Percentiles rank a stretch among this genome's conserved stretches.
phyloP scores from a whole-genome alignment of 1,140 invertebrate genomes.

The Drosophila triauraria region DNA sequence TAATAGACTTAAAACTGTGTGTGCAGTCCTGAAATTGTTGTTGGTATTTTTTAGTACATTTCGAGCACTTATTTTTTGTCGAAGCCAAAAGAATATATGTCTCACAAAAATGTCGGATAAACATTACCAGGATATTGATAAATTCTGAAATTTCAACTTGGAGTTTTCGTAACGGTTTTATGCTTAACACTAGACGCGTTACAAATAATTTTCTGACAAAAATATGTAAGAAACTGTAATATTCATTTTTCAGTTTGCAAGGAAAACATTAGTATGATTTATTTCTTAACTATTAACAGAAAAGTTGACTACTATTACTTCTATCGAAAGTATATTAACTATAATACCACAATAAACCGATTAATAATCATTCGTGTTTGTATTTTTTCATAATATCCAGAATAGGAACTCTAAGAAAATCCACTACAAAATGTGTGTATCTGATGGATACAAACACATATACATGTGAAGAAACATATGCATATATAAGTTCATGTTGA shows the following conservation, averaged over 20 bases:
- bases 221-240: conserved; percentile 20
- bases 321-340: neutral
- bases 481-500: neutral
- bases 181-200: neutral
- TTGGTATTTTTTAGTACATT: conserved; percentile 23
- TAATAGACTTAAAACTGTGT: neutral
- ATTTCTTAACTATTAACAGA: neutral
- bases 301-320: neutral
- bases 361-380: neutral
- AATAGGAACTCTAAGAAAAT: neutral
- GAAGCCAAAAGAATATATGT: conserved; percentile 6
- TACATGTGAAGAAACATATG: conserved; percentile 5
- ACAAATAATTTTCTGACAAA: neutral
- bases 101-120: conserved; percentile 40
- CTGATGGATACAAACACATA: conserved; percentile 50
- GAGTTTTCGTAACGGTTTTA: neutral
- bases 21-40: neutral
- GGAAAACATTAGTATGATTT: neutral
- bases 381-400: neutral
- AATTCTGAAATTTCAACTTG: neutral
- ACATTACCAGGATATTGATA: conserved; percentile 25
- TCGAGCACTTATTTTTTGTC: neutral
- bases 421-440: conserved; percentile 68
- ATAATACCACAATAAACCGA: neutral
- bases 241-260: conserved; percentile 19